phyloP scores from a whole-genome alignment of 2,113 vertebrate species.

The Salvelinus fontinalis region DNA sequence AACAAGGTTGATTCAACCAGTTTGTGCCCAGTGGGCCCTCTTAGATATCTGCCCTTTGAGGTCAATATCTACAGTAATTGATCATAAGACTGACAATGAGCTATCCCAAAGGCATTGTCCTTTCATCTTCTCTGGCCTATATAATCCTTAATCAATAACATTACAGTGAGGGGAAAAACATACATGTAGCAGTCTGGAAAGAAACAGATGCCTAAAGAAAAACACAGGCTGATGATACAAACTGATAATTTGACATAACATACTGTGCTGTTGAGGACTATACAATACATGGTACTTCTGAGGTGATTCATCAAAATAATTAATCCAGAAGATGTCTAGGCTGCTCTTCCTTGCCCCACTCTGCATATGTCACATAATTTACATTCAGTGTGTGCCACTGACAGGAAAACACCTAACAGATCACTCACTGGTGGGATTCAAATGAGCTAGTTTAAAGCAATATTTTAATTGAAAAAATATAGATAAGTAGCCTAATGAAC shows the following conservation, averaged over 20 bases:
- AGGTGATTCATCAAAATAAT: background rate
- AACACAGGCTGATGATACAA: background rate
- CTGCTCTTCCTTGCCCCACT: background rate
- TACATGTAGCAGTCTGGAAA: background rate
- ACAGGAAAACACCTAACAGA: background rate
- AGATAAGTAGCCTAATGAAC: background rate
- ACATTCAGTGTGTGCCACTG: background rate
- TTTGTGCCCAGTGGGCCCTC: background rate
- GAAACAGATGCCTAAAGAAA: background rate
- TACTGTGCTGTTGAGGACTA: background rate
- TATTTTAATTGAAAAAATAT: background rate
- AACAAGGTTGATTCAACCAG: background rate
- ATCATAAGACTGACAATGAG: background rate
- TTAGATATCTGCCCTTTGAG: background rate
- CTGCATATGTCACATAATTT: conserved; percentile 1
- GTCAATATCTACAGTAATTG: background rate
- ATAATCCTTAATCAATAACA: background rate
- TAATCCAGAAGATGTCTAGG: background rate
- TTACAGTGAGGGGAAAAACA: background rate
- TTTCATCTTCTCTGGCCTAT: background rate
- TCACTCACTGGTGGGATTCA: background rate
- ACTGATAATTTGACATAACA: background rate
- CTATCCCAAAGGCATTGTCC: background rate
- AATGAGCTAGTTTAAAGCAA: background rate
- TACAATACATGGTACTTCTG: background rate